A percentile compares a stretch with the other conserved stretches of the same genome.
Evolutionary conservation across 2,113 vertebrate species (phyloP).

Genomic region (Tinamus guttatus): DNA sequence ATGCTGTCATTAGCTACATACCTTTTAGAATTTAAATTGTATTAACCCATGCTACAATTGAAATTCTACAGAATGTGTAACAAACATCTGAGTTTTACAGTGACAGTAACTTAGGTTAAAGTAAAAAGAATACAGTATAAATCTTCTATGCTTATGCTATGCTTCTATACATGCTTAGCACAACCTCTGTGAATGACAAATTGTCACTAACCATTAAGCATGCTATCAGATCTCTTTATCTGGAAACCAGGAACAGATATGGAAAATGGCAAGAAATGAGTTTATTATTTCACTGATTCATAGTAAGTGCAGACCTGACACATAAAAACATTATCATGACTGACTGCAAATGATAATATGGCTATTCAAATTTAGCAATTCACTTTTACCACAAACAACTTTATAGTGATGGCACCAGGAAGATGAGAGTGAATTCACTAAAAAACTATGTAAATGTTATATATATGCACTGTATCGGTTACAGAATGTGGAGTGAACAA

Average conservation of each 20-base stretch:
- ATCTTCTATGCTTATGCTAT: not conserved
- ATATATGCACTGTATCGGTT: not conserved
- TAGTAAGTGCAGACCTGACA: not conserved
- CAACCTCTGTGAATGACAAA: constrained; percentile 1
- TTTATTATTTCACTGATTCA: constrained; percentile 61
- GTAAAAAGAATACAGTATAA: constrained; percentile 20
- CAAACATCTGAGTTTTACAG: not conserved
- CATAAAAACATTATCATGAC: not conserved
- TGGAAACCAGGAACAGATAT: constrained; percentile 6
- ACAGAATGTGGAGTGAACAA: not conserved
- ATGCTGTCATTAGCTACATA: not conserved
- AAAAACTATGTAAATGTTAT: not conserved
- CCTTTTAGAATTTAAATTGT: not conserved
- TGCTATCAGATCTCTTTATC: not conserved
- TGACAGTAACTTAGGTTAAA: not conserved
- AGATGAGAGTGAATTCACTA: not conserved
- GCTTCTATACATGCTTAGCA: not conserved
- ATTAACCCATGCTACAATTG: not conserved
- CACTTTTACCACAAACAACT: not conserved
- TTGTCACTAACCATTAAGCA: constrained; percentile 7
- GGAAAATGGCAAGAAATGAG: constrained; percentile 37
- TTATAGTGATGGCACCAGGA: not conserved
- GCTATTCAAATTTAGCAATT: not conserved
- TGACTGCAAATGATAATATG: not conserved
- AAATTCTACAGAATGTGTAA: too few species aligned